phyloP scores from a whole-genome alignment of 2,113 vertebrate genomes.

The Excalfactoria chinensis region DNA sequence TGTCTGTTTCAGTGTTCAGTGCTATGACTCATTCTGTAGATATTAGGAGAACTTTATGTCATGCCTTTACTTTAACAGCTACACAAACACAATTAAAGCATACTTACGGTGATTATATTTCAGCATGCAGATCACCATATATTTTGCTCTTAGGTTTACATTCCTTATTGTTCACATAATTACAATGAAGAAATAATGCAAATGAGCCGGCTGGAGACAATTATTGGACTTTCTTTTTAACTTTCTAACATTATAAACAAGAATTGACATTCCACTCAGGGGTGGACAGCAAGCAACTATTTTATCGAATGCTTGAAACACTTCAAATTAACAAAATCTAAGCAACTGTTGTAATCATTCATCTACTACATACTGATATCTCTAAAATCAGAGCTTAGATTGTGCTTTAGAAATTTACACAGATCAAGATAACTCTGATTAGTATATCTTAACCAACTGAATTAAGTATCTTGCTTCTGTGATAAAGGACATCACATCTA shows the following conservation, averaged over 20 bases:
- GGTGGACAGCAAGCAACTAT: conserved; percentile 33
- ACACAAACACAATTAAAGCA: conserved; percentile 33
- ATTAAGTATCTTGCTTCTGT: neutral
- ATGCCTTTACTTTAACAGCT: neutral
- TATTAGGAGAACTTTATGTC: neutral
- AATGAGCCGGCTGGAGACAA: conserved; percentile 47
- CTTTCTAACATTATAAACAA: conserved; percentile 40
- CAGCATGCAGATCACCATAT: conserved; percentile 34
- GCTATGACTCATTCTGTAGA: conserved; percentile 38
- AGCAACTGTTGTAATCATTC: neutral
- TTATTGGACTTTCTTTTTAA: conserved; percentile 27
- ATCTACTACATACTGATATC: neutral
- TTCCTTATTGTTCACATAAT: conserved; percentile 46
- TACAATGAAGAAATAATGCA: conserved; percentile 57
- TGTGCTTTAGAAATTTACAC: neutral
- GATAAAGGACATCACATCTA: neutral
- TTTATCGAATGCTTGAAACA: conserved; percentile 23
- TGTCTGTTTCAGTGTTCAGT: neutral
- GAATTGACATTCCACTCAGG: conserved; percentile 40
- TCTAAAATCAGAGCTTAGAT: neutral
- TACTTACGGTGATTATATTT: conserved; percentile 53
- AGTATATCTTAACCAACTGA: neutral
- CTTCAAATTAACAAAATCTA: conserved; percentile 32
- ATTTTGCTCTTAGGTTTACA: conserved; percentile 60
- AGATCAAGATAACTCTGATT: neutral